Evolutionary conservation across 2,888 invertebrate genomes (phyloP).

Genomic region (Xanthia togata): DNA sequence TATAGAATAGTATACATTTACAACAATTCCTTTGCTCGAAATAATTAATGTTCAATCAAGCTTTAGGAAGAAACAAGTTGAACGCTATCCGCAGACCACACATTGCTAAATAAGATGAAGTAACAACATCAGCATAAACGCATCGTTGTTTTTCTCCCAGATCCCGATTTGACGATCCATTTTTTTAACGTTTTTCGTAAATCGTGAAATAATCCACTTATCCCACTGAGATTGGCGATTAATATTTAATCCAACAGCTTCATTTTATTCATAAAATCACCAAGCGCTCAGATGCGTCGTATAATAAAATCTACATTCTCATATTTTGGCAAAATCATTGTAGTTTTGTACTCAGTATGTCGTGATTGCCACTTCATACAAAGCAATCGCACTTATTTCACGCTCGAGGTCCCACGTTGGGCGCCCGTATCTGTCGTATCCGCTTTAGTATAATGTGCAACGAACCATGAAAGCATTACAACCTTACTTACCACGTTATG

Average conservation of each 20-base stretch:
- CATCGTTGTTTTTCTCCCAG: conserved; percentile 12
- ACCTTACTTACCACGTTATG: conserved; percentile 74
- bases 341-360: conserved; percentile 42
- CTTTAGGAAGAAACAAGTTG: background rate
- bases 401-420: conserved; percentile 69
- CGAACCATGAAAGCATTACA: conserved; percentile 79
- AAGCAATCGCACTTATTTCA: conserved; percentile 78
- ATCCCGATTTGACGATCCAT: no score
- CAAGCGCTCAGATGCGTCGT: conserved; percentile 12
- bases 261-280: conserved; percentile 55
- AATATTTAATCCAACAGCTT: conserved; percentile 44
- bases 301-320: conserved; percentile 34
- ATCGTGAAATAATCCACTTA: conserved; percentile 30
- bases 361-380: conserved; percentile 75
- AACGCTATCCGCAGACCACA: background rate
- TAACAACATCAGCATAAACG: conserved; percentile 16
- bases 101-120: conserved; percentile 18
- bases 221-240: conserved; percentile 48
- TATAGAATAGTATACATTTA: no score
- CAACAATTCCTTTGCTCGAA: background rate
- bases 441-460: conserved; percentile 73
- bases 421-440: conserved; percentile 63
- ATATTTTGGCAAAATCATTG: conserved; percentile 54
- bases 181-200: conserved; percentile 22
- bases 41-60: background rate